Conservation (phyloP, 2,888 invertebrate genomes). For the Sarcophaga variegata region DNA sequence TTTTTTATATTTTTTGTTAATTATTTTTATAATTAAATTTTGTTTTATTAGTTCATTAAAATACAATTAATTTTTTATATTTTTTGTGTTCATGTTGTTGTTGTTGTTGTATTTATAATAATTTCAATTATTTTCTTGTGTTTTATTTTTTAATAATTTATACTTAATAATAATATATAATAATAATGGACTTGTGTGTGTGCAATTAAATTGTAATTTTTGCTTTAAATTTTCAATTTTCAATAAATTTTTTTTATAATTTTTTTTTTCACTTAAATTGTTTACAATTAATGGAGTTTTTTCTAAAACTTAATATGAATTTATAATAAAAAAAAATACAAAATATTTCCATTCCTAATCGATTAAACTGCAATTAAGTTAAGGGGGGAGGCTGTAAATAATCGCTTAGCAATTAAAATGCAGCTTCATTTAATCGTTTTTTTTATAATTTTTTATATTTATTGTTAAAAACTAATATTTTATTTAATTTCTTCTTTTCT, state of each 20-base stretch:
- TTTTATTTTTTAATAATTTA: background rate
- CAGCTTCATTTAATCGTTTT: conserved; percentile 36
- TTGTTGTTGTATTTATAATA: conserved; percentile 15
- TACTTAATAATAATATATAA: background rate
- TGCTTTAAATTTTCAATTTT: conserved; percentile 2
- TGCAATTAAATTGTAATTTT: conserved; percentile 60
- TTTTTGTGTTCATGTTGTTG: background rate
- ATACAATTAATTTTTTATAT: background rate
- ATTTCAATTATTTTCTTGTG: conserved; percentile 10
- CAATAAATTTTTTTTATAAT: background rate
- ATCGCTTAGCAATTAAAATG: conserved; percentile 59
- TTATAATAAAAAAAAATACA: no score
- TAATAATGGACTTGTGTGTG: conserved; percentile 51
- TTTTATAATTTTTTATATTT: background rate
- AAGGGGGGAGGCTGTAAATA: conserved; percentile 35
- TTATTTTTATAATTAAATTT: conserved; percentile 20
- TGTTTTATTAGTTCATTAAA: conserved; percentile 14
- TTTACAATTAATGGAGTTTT: background rate
- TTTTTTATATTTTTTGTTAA: background rate
- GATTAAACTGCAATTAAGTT: no score
- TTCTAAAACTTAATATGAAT: background rate
- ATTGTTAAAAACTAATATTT: conserved; percentile 27
- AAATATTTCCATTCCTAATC: no score
- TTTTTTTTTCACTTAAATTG: background rate
- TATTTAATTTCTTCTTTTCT: background rate